Percentiles rank a stretch among this genome's conserved stretches.
These are phyloP conservation scores for Vireo altiloquus DNA, from an alignment of 2,113 vertebrate genomes.

Conservation along the genomic window DNA sequence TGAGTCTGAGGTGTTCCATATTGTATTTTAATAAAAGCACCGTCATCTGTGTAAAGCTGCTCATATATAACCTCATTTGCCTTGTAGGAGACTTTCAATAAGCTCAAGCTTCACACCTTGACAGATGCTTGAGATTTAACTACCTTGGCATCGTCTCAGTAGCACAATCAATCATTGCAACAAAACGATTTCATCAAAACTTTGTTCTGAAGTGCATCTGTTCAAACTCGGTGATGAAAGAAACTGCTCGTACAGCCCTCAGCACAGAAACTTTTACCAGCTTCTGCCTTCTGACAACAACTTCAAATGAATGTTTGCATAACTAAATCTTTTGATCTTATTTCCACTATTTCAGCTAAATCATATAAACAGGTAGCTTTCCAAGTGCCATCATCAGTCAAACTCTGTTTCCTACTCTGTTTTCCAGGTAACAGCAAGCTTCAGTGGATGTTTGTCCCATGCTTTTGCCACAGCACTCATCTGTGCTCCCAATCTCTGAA, in stretches of 20 bases:
- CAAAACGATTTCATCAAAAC: constrained; percentile 14
- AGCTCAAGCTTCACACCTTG: neutral
- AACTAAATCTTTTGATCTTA: neutral
- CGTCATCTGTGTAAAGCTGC: neutral
- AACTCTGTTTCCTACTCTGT: neutral
- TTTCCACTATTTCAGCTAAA: neutral
- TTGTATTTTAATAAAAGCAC: neutral
- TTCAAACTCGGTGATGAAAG: neutral
- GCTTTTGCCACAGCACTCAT: neutral
- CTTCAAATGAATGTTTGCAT: neutral
- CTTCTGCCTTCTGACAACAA: neutral
- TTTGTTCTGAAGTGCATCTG: neutral
- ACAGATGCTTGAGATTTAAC: constrained; percentile 30
- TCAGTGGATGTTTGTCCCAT: neutral
- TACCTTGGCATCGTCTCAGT: neutral
- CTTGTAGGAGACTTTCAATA: neutral
- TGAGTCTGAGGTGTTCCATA: neutral
- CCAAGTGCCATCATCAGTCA: neutral
- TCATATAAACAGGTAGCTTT: neutral
- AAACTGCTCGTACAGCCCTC: neutral
- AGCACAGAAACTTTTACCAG: neutral
- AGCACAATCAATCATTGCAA: constrained; percentile 8
- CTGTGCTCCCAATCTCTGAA: neutral
- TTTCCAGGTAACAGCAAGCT: neutral
- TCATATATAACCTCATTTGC: neutral